Conservation (phyloP, 1,140 invertebrate genomes). For the Chelonus insularis region DNA sequence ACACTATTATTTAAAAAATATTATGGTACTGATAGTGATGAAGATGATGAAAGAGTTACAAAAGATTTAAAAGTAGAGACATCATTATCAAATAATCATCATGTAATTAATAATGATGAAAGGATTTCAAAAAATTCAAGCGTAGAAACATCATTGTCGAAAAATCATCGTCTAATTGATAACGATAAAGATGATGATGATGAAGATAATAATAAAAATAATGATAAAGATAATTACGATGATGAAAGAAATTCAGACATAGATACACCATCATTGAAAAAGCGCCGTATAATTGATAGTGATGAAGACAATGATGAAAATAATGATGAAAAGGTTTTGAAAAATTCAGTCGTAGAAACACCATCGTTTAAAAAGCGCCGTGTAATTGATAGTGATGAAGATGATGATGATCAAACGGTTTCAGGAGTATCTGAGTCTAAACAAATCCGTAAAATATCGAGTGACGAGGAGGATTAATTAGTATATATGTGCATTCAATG, state of each 20-base stretch:
- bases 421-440: neutral
- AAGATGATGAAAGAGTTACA: too few species aligned
- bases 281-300: constrained; percentile 48
- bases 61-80: too few species aligned
- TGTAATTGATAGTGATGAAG: constrained; percentile 49
- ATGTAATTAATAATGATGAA: too few species aligned
- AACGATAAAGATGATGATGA: too few species aligned
- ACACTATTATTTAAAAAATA: too few species aligned
- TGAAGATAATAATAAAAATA: constrained; percentile 39
- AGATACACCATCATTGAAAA: constrained; percentile 41
- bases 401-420: constrained; percentile 33
- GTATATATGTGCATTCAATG: too few species aligned
- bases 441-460: constrained; percentile 24
- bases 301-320: too few species aligned
- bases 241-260: constrained; percentile 39
- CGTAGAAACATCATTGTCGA: constrained; percentile 35
- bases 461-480: constrained; percentile 47
- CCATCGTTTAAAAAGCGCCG: constrained; percentile 48
- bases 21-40: too few species aligned
- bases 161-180: constrained; percentile 50
- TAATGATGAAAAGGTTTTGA: constrained; percentile 36
- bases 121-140: too few species aligned
- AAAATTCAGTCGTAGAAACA: constrained; percentile 40
- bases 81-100: too few species aligned
- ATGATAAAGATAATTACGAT: too few species aligned